A percentile compares a stretch with the other conserved stretches of the same genome.
Evolutionary conservation across 2,113 vertebrate species (phyloP).

Genomic region (Hippopotamus amphibius): DNA sequence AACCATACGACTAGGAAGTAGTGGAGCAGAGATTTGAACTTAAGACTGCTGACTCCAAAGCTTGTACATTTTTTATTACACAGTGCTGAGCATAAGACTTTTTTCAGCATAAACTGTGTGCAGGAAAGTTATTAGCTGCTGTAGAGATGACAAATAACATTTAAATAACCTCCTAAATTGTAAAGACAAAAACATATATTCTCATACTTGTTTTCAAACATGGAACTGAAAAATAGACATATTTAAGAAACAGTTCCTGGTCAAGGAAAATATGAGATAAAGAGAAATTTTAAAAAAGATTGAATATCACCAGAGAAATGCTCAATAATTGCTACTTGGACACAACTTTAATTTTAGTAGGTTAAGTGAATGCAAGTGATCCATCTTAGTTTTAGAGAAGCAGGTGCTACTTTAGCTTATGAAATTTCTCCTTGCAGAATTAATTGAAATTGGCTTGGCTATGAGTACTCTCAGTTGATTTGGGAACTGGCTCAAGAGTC

Average conservation of each 20-base stretch:
- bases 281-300: slow-evolving; percentile 33
- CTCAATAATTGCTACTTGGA: slow-evolving; percentile 76
- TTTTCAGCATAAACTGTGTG: neutral
- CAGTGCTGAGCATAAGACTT: neutral
- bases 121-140: slow-evolving; percentile 35
- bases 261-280: slow-evolving; percentile 53
- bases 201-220: slow-evolving; percentile 51
- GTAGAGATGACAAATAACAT: slow-evolving; percentile 42
- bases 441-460: slow-evolving; percentile 82
- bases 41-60: neutral
- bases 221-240: slow-evolving; percentile 45
- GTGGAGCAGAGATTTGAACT: neutral
- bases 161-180: slow-evolving; percentile 40
- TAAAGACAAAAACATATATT: slow-evolving; percentile 40
- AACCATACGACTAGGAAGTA: slow-evolving; percentile 1
- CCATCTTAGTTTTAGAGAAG: slow-evolving; percentile 75
- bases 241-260: slow-evolving; percentile 53
- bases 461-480: slow-evolving; percentile 78
- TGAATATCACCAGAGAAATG: slow-evolving; percentile 70
- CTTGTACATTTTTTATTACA: slow-evolving; percentile 19
- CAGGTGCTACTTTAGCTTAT: slow-evolving; percentile 74
- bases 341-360: slow-evolving; percentile 77
- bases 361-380: slow-evolving; percentile 79
- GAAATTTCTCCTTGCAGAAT: slow-evolving; percentile 79
- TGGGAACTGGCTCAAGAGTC: slow-evolving; percentile 79